Conservation (phyloP, 2,797 vertebrate genomes). For the Lacerta viridis region DNA sequence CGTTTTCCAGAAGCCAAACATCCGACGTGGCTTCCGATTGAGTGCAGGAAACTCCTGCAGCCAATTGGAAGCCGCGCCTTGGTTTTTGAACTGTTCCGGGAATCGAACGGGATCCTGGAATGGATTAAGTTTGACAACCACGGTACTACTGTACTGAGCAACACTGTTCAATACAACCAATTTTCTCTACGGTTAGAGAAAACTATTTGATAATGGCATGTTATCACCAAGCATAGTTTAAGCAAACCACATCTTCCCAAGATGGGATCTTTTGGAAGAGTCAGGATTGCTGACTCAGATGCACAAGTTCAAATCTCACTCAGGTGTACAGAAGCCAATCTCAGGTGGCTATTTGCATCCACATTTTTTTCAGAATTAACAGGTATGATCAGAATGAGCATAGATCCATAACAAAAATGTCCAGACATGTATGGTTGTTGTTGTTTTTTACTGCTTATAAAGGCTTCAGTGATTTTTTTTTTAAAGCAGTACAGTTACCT, state of each 20-base stretch:
- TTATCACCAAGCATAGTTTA: not conserved
- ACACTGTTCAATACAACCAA: no score
- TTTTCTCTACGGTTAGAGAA: no score
- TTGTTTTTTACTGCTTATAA: conserved; percentile 24
- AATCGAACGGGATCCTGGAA: no score
- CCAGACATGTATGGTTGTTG: not conserved
- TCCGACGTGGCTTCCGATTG: no score
- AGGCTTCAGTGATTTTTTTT: conserved; percentile 28
- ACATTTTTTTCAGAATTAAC: not conserved
- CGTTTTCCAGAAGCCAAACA: no score
- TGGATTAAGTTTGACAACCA: no score
- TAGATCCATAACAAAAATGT: not conserved
- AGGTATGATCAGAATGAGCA: not conserved
- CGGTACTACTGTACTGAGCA: no score
- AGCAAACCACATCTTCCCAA: not conserved
- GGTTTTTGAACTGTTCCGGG: no score
- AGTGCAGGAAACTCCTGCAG: no score
- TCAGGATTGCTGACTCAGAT: not conserved
- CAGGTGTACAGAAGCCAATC: not conserved
- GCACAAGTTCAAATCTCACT: not conserved
- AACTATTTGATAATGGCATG: no score
- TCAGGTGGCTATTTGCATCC: not conserved
- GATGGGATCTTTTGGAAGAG: not conserved
- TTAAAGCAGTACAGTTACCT: not conserved
- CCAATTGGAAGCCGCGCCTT: no score